A percentile compares a stretch with the other conserved stretches of the same genome.
Conservation (phyloP, 2,797 vertebrate genomes). For the Paedocypris micromegethes region DNA sequence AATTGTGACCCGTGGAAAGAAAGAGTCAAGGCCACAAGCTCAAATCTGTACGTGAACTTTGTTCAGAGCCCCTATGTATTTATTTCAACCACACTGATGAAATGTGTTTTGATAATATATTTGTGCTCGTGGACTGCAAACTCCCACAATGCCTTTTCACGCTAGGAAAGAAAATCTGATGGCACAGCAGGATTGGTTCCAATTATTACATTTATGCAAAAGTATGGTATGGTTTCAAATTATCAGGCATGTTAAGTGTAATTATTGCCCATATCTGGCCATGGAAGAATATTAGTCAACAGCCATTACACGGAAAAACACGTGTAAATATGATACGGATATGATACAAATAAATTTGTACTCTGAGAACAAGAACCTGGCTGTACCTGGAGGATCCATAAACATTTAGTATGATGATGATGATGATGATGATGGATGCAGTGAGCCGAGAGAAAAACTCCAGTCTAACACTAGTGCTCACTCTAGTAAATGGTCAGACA, state of each 20-base stretch:
- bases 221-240: background rate
- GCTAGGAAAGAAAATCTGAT: background rate
- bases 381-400: slow-evolving; percentile 23
- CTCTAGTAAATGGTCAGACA: background rate
- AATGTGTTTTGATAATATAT: slow-evolving; percentile 38
- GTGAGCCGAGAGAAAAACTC: slow-evolving; percentile 4
- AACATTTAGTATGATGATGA: slow-evolving; percentile 22
- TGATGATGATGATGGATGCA: background rate
- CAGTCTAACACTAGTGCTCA: slow-evolving; percentile 33
- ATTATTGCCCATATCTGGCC: too few relatives aligned
- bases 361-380: slow-evolving; percentile 6
- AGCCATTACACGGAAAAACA: too few relatives aligned
- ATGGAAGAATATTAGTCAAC: too few relatives aligned
- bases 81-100: slow-evolving; percentile 44
- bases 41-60: slow-evolving; percentile 55
- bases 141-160: slow-evolving; percentile 6
- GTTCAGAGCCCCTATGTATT: slow-evolving; percentile 44
- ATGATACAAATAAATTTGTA: background rate
- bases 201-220: background rate
- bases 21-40: slow-evolving; percentile 54
- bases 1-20: slow-evolving; percentile 61
- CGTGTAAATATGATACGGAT: too few relatives aligned
- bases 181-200: slow-evolving; percentile 6
- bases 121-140: slow-evolving; percentile 27
- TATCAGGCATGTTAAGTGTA: background rate